Conservation (phyloP, 2,797 vertebrate species). For the Danio tinwini region DNA sequence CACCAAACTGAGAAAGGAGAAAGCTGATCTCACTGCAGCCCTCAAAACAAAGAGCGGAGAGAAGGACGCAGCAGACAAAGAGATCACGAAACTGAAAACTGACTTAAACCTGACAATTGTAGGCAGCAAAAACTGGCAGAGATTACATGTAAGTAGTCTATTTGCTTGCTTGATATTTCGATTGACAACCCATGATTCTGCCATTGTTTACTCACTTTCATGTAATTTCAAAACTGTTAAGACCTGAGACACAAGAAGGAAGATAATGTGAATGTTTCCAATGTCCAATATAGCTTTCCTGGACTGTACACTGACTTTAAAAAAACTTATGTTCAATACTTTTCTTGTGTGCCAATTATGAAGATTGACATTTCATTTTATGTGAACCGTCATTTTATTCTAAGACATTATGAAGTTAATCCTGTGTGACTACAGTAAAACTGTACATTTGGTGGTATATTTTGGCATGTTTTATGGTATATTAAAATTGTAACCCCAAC, state of each 20-base stretch:
- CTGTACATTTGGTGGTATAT: background rate
- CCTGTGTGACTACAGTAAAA: background rate
- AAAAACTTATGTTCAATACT: no score
- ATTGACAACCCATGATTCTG: background rate
- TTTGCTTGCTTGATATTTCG: background rate
- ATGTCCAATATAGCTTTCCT: no score
- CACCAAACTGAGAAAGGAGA: constrained; percentile 67
- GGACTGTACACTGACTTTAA: no score
- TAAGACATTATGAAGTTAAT: background rate
- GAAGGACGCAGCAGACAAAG: constrained; percentile 64
- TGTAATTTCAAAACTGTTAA: background rate
- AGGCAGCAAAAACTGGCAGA: background rate
- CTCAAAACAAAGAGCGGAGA: constrained; percentile 75
- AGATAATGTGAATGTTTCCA: no score
- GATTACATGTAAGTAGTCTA: constrained; percentile 67
- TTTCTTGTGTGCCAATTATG: no score
- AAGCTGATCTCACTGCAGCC: constrained; percentile 71
- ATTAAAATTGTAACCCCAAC: background rate
- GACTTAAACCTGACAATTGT: constrained; percentile 69
- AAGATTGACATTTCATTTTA: background rate
- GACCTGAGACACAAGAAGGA: no score
- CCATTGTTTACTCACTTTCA: background rate
- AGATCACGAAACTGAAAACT: constrained; percentile 62
- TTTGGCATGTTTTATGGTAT: no score
- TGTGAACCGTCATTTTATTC: background rate